Evolutionary conservation across 2,113 vertebrate genomes (phyloP), one percentile per base, ranked within the genome.

Genomic region (Crotalus helleri): DNA sequence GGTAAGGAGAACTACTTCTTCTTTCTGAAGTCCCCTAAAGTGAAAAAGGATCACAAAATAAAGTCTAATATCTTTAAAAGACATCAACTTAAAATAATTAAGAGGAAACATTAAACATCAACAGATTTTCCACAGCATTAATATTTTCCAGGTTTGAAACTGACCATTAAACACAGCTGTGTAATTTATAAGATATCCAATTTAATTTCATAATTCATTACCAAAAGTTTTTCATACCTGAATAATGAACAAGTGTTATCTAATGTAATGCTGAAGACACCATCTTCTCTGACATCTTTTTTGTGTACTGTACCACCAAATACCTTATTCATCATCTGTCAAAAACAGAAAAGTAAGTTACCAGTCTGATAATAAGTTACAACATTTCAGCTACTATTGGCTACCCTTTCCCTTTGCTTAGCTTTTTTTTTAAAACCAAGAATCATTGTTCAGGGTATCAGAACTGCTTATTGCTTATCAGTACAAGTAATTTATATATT

Each of bases 281-380:
- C 99, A 29, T 99, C 99, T 97, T 99, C 99, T 97, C 99, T 96
- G 0, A 99, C 98, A 91, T 97, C 98, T 95, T 99, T 99, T 97
- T 98, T 99, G 97, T 99, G 99, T 58, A 99, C 99, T 0, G 99
- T 99, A 1, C 99, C 99, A 44, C 99, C 99, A 97, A 99, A 99
- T 6, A 99, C 99, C 95, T 99, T 99, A 96, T 99, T 99, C 99
- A 99, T 99, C 99, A 99, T 99, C 99, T 99, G 97, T 91, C 92
- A 92, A 92, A 88, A 94, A 94, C 49, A 96, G 15, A 93, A 93
- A 92, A 0, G 61, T 11, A 81, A 81, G 69, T 39, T 81, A 81
- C 69, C 5, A 19, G 1, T 39, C 33, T 39, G 33, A 1, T 23
- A 51, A 0, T 74, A 87, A 92, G 39, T 85, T 24, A 17, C 26